Evolutionary conservation across 1,140 invertebrate genomes (phyloP).

Genomic region (Argopecten irradians): DNA sequence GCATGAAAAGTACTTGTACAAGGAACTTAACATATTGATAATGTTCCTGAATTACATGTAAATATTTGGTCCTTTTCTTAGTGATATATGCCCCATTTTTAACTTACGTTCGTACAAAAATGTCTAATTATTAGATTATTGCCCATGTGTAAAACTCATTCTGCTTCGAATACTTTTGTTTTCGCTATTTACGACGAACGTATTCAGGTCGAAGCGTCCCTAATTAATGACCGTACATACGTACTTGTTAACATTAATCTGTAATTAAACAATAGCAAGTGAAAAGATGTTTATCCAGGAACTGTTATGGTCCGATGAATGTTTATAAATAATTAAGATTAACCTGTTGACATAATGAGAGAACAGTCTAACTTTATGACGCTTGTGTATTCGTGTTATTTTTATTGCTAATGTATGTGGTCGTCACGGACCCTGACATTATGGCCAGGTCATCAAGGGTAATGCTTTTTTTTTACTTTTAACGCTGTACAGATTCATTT

Average conservation of each 20-base stretch:
- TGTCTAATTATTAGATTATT: background rate
- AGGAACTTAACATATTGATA: too few relatives aligned
- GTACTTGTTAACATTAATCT: background rate
- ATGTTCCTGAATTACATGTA: too few relatives aligned
- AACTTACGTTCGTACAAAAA: background rate
- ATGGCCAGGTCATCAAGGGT: background rate
- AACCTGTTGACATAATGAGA: background rate
- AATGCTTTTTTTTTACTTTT: background rate
- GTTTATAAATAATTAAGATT: background rate
- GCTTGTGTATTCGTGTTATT: background rate
- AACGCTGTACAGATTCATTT: background rate
- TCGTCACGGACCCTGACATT: background rate
- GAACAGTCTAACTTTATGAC: background rate
- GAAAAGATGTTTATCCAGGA: background rate
- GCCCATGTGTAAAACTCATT: background rate
- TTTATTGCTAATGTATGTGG: background rate
- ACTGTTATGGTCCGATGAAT: background rate
- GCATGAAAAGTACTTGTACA: too few relatives aligned
- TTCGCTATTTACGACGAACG: background rate
- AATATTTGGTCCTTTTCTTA: too few relatives aligned
- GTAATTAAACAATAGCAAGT: background rate
- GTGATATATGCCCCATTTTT: background rate
- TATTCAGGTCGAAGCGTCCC: background rate
- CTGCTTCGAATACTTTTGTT: conserved; percentile 7
- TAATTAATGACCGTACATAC: background rate